Evolutionary conservation across 1,140 invertebrate species (phyloP).

Genomic region (Dufourea novaeangliae): DNA sequence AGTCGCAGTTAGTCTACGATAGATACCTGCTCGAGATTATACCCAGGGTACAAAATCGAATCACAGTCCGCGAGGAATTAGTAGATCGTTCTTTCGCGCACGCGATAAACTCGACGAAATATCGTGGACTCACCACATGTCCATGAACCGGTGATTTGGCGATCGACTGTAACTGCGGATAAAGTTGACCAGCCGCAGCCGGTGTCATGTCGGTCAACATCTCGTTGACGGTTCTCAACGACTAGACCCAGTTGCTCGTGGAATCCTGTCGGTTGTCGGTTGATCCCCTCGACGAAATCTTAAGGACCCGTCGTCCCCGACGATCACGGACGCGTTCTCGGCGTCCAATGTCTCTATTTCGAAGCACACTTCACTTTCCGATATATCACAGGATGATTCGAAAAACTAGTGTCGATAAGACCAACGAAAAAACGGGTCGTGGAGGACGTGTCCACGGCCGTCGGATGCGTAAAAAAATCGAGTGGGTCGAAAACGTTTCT

Average conservation of each 20-base stretch:
- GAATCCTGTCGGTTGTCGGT: neutral
- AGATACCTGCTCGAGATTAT: too few relatives aligned
- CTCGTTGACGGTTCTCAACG: conserved; percentile 51
- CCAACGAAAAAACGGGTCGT: neutral
- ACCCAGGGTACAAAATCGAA: too few relatives aligned
- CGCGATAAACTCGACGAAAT: conserved; percentile 26
- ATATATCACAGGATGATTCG: conserved; percentile 17
- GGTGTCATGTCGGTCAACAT: conserved; percentile 82
- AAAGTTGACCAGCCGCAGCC: conserved; percentile 80
- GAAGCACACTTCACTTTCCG: conserved; percentile 53
- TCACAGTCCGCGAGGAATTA: too few relatives aligned
- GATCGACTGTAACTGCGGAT: conserved; percentile 80
- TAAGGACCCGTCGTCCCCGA: neutral
- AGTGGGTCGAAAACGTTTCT: conserved; percentile 46
- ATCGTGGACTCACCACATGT: conserved; percentile 78
- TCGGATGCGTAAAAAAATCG: conserved; percentile 50
- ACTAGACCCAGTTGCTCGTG: neutral
- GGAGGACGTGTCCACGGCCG: conserved; percentile 24
- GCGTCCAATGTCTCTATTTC: neutral
- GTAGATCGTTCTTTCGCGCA: too few relatives aligned
- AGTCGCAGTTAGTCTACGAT: too few relatives aligned
- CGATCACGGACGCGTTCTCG: neutral
- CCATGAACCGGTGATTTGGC: conserved; percentile 79
- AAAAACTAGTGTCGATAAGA: neutral
- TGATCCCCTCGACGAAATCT: conserved; percentile 21